Conservation (phyloP, 1,140 invertebrate species). For the Cherax destructor region DNA sequence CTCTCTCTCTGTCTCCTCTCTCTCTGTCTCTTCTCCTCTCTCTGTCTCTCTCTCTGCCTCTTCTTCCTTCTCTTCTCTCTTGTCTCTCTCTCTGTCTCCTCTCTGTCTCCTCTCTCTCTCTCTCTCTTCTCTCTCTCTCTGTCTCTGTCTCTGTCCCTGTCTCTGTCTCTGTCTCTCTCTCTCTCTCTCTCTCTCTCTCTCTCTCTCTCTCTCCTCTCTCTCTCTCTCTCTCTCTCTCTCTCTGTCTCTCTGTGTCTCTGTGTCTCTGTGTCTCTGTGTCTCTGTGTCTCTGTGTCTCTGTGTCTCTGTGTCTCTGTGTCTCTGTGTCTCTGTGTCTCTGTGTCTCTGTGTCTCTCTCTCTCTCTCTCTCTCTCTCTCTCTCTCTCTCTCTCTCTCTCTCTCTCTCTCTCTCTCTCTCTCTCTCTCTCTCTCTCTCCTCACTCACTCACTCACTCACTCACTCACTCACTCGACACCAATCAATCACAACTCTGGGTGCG, state of each 20-base stretch:
- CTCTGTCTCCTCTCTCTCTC: neutral
- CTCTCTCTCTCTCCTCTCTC: no score
- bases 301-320: neutral
- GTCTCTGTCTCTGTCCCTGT: no score
- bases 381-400: neutral
- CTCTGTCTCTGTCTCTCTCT: no score
- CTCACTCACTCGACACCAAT: slow-evolving; percentile 5
- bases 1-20: neutral
- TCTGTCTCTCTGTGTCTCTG: neutral
- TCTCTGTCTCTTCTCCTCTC: no score
- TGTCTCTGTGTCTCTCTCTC: neutral
- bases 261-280: no score
- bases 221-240: no score
- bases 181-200: neutral
- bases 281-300: neutral
- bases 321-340: neutral
- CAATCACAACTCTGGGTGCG: neutral
- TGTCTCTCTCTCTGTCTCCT: neutral
- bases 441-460: neutral
- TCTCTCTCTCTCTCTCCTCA: neutral
- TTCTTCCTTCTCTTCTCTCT: neutral
- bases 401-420: neutral
- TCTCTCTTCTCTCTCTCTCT: no score
- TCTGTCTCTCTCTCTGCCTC: neutral
- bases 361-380: neutral